Evolutionary conservation across 2,888 invertebrate species (phyloP), one percentile per base, ranked within the genome.

Genomic region (Amiota minor): DNA sequence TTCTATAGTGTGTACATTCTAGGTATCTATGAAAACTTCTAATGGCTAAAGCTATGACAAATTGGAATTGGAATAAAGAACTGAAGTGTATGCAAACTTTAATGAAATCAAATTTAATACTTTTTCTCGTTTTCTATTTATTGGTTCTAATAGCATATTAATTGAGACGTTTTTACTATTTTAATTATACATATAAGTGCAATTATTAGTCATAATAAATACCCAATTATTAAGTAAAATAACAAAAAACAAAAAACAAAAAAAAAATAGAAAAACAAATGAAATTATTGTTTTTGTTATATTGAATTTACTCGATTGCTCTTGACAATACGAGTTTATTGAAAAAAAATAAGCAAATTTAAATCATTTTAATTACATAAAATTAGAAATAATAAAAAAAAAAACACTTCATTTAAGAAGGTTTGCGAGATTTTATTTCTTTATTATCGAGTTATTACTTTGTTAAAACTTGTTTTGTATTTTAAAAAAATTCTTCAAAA

Each of bases 121-220:
- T 6, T 35, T 35, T 35, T 35, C 6, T 35, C 35, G 6, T 6
- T 35, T 35, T 35, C 35, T 35, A 35, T 35, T 6, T 35, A 8
- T 4, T 35, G 2, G n/a, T 35, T 59, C 45, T 53, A 62, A 83
- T 81, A 80, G 82, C 80, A 76, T 82, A 81, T 85, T 83, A 83
- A 83, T 83, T 83, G 82, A 83, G 85, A 83, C 82, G 81, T 78
- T 85, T 83, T 83, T 77, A 83, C 75, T 74, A 82, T 83, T 83
- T 83, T 85, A 85, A 83, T 83, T 83, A 85, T 74, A 85, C 78
- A 80, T 81, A 84, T 79, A 79, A 72, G 85, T 77, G 85, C 84
- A 85, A 85, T 83, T 85, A 85, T 83, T 83, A 74, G 81, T 79
- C 85, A 82, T 83, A 82, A 83, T 59, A 59, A 59, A 59, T 59